A percentile compares a stretch with the other conserved stretches of the same genome.
These are phyloP conservation scores for Notodonta ziczac DNA, from an alignment of 2,888 invertebrate genomes.

Conservation along the genomic window DNA sequence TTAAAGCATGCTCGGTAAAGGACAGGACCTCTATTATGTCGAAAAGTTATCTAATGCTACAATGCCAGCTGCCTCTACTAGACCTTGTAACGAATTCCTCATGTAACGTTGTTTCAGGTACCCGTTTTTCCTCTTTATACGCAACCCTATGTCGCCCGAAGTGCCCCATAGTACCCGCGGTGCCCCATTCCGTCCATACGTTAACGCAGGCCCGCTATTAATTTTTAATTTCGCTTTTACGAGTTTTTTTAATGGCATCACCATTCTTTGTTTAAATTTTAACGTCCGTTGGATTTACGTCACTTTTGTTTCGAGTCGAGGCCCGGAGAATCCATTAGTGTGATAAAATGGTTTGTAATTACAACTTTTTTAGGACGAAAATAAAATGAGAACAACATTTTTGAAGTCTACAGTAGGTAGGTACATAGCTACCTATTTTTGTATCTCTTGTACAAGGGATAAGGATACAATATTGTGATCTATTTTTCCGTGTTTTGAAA, in stretches of 20 bases:
- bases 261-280: conserved; percentile 37
- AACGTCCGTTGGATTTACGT: conserved; percentile 26
- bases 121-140: neutral
- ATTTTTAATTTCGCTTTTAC: conserved; percentile 62
- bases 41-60: too few species aligned
- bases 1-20: too few species aligned
- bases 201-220: conserved; percentile 47
- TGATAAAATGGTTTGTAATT: conserved; percentile 7
- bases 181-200: conserved; percentile 35
- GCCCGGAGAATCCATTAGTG: conserved; percentile 8
- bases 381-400: neutral
- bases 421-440: too few species aligned
- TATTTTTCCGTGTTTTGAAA: too few species aligned
- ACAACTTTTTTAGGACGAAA: conserved; percentile 3
- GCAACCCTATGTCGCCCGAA: neutral
- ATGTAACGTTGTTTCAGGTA: neutral
- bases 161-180: conserved; percentile 12
- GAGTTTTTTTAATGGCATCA: conserved; percentile 43
- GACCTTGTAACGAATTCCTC: too few species aligned
- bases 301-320: conserved; percentile 21
- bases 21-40: too few species aligned
- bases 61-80: too few species aligned
- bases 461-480: too few species aligned
- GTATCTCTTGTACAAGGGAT: too few species aligned
- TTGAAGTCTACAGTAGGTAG: neutral